These are phyloP conservation scores for Anthopleura xanthogrammica DNA, from an alignment of 92 coral and sea anemone genomes.

Conservation along the genomic window DNA sequence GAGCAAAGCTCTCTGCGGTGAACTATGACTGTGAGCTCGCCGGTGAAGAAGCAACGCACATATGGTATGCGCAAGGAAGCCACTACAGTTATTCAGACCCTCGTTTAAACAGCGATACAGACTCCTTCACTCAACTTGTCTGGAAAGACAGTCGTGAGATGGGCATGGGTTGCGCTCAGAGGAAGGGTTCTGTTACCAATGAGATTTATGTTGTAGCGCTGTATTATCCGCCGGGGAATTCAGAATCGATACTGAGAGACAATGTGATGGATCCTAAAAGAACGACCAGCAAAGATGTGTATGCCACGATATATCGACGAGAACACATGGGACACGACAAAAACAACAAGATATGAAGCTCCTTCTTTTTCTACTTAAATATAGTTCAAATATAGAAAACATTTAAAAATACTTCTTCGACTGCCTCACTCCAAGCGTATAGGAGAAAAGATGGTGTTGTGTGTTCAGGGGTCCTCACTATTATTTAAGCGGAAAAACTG, in stretches of 20 bases:
- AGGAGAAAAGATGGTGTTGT: too few species aligned
- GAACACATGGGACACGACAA: slow-evolving; percentile 35
- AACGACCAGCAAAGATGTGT: slow-evolving; percentile 67
- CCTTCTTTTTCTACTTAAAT: not conserved
- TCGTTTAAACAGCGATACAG: slow-evolving; percentile 82
- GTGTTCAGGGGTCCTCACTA: too few species aligned
- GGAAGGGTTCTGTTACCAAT: slow-evolving; percentile 85
- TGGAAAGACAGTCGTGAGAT: slow-evolving; percentile 89
- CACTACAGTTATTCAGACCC: slow-evolving; percentile 92
- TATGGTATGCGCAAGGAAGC: slow-evolving; percentile 85
- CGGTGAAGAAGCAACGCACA: slow-evolving; percentile 86
- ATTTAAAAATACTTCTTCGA: not conserved
- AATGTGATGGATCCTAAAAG: slow-evolving; percentile 79
- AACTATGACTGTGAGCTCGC: slow-evolving; percentile 94
- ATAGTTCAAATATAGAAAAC: not conserved
- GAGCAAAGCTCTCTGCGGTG: slow-evolving; percentile 87
- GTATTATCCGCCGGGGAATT: slow-evolving; percentile 90
- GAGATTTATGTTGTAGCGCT: slow-evolving; percentile 91
- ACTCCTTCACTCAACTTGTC: slow-evolving; percentile 90
- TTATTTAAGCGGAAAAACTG: too few species aligned
- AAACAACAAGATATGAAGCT: not conserved
- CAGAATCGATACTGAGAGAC: slow-evolving; percentile 68
- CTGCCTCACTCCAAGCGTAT: not conserved
- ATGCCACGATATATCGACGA: slow-evolving; percentile 78
- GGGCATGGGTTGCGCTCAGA: slow-evolving; percentile 98